These are phyloP conservation scores for Syrista parreyssii DNA, from an alignment of 2,888 invertebrate species.

Conservation along the genomic window DNA sequence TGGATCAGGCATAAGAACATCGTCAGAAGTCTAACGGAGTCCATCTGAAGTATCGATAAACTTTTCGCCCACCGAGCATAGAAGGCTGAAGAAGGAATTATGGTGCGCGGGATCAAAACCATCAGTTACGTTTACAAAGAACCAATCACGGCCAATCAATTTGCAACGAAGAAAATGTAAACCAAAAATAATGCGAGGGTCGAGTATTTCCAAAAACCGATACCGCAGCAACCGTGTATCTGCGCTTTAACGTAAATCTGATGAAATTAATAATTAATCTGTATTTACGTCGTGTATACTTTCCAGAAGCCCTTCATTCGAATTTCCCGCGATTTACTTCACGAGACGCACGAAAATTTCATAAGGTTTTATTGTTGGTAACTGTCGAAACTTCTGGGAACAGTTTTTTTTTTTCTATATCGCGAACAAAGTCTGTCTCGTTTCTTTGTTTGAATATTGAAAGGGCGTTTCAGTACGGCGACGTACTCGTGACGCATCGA, in stretches of 20 bases:
- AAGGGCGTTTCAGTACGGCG: not conserved
- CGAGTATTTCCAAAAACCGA: not conserved
- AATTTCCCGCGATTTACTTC: too few species aligned
- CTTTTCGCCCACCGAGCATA: not conserved
- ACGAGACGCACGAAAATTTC: too few species aligned
- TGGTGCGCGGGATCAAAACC: not conserved
- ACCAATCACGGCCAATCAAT: not conserved
- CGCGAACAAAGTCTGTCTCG: not conserved
- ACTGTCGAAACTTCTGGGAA: not conserved
- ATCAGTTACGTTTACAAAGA: not conserved
- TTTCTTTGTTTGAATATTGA: not conserved
- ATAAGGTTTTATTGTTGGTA: too few species aligned
- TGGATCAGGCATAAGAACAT: not conserved
- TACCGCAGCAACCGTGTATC: not conserved
- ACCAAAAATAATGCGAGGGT: not conserved
- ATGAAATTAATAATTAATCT: not conserved
- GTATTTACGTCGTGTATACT: too few species aligned
- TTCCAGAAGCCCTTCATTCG: too few species aligned
- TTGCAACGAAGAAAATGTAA: not conserved
- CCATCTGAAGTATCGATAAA: not conserved
- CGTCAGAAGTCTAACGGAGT: not conserved
- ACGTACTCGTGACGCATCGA: not conserved
- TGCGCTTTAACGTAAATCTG: not conserved
- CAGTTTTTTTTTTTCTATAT: not conserved
- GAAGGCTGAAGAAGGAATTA: not conserved